A percentile compares a stretch with the other conserved stretches of the same genome.
Evolutionary conservation across 53 echinoderm and acorn worm genomes (phyloP).

Genomic region (Luidia sarsii): DNA sequence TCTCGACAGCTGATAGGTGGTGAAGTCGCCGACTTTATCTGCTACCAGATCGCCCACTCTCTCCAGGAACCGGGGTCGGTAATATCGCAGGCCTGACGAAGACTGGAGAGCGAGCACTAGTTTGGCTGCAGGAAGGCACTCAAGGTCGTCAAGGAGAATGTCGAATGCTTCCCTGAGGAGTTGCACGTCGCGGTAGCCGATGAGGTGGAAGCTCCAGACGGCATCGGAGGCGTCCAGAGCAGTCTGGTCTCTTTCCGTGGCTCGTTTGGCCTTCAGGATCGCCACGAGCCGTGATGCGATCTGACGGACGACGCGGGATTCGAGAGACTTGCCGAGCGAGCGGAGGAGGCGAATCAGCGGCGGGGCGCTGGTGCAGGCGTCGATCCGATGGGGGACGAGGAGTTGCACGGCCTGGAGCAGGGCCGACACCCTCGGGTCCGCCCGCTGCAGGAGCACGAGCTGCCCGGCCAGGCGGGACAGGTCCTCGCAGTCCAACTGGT

Average conservation of each 20-base stretch:
- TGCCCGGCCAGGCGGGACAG: conserved; percentile 32
- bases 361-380: background rate
- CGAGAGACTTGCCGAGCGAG: conserved; percentile 12
- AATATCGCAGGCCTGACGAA: conserved; percentile 10
- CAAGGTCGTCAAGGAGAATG: background rate
- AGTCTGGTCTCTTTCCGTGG: background rate
- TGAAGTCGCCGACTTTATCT: background rate
- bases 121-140: conserved; percentile 12
- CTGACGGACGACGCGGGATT: background rate
- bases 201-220: background rate
- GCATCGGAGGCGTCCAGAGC: background rate
- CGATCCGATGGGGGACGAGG: conserved; percentile 30
- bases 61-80: background rate
- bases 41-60: conserved; percentile 10
- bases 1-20: background rate
- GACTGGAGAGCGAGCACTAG: background rate
- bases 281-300: conserved; percentile 17
- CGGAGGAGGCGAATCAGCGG: conserved; percentile 15
- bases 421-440: conserved; percentile 33
- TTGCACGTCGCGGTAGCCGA: conserved; percentile 1
- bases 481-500: conserved; percentile 35
- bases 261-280: background rate
- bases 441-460: conserved; percentile 8
- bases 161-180: conserved; percentile 2
- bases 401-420: conserved; percentile 44